Percentiles rank a stretch among this genome's conserved stretches.
Conservation (phyloP, 2,888 invertebrate species). For the Aspidiotus rigidus region DNA sequence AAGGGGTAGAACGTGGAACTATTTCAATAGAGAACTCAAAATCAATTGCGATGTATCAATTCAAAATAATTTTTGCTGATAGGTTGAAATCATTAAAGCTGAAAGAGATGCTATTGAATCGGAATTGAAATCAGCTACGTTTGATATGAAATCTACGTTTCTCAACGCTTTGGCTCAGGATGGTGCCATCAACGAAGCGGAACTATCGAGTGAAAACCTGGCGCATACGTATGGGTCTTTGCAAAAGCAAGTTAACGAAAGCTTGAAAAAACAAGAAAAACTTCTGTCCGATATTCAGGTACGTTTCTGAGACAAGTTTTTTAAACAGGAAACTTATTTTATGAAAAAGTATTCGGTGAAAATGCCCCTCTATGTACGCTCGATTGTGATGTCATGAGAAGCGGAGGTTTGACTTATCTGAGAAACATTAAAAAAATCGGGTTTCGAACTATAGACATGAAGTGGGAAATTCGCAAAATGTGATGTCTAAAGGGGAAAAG, state of each 20-base stretch:
- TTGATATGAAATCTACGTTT: conserved; percentile 75
- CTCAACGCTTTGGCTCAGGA: conserved; percentile 63
- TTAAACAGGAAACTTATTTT: too few species aligned
- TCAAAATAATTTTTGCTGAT: conserved; percentile 21
- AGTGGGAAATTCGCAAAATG: too few species aligned
- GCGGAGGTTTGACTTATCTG: too few species aligned
- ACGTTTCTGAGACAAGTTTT: conserved; percentile 36
- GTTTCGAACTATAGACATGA: too few species aligned
- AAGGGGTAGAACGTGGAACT: conserved; percentile 44
- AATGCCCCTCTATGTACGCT: too few species aligned
- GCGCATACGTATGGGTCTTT: conserved; percentile 67
- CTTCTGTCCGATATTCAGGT: conserved; percentile 61
- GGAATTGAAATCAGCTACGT: conserved; percentile 67
- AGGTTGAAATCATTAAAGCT: conserved; percentile 75
- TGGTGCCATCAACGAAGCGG: conserved; percentile 69
- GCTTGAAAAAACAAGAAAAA: conserved; percentile 60
- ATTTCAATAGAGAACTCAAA: too few species aligned
- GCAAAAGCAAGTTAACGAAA: conserved; percentile 67
- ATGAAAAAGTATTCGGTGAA: too few species aligned
- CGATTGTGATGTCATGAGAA: too few species aligned
- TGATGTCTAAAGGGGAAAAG: too few species aligned
- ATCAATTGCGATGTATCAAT: not conserved
- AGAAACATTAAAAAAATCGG: too few species aligned
- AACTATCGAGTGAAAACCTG: conserved; percentile 59
- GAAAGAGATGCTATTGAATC: conserved; percentile 84